These are phyloP conservation scores for Cyclargus thomasi DNA, from an alignment of 1,140 invertebrate species.

Conservation along the genomic window DNA sequence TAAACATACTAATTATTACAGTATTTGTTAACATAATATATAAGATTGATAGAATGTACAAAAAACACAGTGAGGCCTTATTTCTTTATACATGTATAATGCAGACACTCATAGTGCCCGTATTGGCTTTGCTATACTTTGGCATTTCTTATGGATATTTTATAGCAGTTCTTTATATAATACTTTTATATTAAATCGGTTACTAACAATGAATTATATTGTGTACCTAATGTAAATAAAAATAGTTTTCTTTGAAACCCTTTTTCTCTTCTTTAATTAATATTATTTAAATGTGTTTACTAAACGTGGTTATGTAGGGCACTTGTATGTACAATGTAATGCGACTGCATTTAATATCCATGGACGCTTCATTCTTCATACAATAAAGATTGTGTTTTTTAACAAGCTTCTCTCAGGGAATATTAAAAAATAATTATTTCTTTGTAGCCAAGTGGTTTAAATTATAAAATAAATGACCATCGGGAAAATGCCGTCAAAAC, in stretches of 20 bases:
- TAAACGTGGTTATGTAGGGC: too few relatives aligned
- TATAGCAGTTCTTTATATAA: not conserved
- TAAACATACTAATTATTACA: not conserved
- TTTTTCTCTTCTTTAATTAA: not conserved
- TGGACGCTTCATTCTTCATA: too few relatives aligned
- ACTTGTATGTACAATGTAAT: too few relatives aligned
- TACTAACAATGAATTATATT: constrained; percentile 6
- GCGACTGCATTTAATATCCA: too few relatives aligned
- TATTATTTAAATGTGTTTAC: not conserved
- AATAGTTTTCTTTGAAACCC: not conserved
- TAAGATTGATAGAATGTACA: not conserved
- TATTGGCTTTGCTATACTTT: constrained; percentile 9
- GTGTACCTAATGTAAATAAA: not conserved
- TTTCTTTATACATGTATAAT: not conserved
- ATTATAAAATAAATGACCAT: too few relatives aligned
- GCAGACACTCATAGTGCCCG: not conserved
- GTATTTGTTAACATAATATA: not conserved
- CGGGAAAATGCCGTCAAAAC: too few relatives aligned
- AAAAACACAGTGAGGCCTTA: constrained; percentile 10
- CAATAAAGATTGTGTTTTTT: too few relatives aligned
- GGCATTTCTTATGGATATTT: not conserved
- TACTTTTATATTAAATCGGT: not conserved
- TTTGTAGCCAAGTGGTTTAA: too few relatives aligned
- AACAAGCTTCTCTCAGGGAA: too few relatives aligned
- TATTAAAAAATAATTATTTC: too few relatives aligned